Conservation (phyloP, 2,797 vertebrate species). For the Cryptoprocta ferox region DNA sequence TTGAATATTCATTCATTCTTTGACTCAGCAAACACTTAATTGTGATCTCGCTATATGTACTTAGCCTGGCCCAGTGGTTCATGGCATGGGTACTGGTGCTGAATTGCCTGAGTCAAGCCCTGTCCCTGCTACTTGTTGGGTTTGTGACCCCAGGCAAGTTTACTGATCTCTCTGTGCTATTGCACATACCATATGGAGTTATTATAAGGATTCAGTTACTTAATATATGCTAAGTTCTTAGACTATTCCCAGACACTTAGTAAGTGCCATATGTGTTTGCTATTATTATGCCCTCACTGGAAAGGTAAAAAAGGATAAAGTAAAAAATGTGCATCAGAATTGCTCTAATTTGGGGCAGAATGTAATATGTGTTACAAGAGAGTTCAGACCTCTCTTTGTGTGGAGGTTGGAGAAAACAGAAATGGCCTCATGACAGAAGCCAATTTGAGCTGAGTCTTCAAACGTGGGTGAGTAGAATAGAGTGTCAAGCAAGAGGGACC, state of each 20-base stretch:
- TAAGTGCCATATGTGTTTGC: neutral
- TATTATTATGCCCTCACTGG: neutral
- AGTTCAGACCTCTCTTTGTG: neutral
- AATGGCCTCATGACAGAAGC: neutral
- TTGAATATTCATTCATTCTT: neutral
- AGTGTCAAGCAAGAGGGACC: accelerated
- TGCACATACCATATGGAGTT: neutral
- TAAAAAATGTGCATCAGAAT: neutral
- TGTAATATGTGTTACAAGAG: neutral
- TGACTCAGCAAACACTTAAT: neutral
- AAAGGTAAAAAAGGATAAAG: neutral
- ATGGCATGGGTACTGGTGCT: neutral
- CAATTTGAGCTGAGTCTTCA: neutral
- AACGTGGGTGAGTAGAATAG: neutral
- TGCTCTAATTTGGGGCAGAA: neutral
- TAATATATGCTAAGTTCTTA: neutral
- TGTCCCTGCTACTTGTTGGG: neutral
- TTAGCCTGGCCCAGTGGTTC: neutral
- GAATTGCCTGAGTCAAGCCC: neutral
- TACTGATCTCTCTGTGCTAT: neutral
- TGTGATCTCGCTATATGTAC: neutral
- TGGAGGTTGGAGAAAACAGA: neutral
- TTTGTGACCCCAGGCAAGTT: neutral
- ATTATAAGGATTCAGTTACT: neutral
- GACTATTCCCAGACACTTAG: neutral